Evolutionary conservation across 2,797 vertebrate genomes (phyloP).

Genomic region (Staurois parvus): DNA sequence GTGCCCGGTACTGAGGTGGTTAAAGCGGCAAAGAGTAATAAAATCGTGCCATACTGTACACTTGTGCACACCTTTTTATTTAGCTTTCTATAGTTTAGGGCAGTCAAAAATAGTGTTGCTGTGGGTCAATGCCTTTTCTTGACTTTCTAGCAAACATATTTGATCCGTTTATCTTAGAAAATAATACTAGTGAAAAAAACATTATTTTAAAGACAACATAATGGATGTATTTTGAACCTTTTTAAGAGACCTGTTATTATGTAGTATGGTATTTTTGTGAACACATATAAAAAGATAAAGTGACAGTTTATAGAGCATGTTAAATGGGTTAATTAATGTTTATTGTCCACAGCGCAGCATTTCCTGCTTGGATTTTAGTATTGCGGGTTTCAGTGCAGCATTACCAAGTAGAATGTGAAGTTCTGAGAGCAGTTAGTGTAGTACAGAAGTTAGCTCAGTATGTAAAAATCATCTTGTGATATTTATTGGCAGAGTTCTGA

Average conservation of each 20-base stretch:
- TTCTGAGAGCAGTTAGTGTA: slow-evolving; percentile 2
- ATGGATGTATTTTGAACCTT: not conserved
- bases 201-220: too few species aligned
- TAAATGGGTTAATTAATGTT: slow-evolving; percentile 24
- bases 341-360: not conserved
- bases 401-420: not conserved
- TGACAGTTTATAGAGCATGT: not conserved
- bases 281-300: not conserved
- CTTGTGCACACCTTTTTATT: too few species aligned
- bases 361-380: not conserved
- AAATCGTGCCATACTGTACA: too few species aligned
- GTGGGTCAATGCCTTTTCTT: too few species aligned
- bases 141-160: too few species aligned
- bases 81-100: too few species aligned
- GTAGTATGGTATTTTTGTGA: not conserved
- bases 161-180: too few species aligned
- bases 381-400: not conserved
- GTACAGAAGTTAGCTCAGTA: slow-evolving; percentile 19
- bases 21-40: too few species aligned
- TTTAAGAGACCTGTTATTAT: not conserved
- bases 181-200: too few species aligned
- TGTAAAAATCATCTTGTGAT: slow-evolving; percentile 23
- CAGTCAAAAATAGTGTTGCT: too few species aligned
- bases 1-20: too few species aligned
- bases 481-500: slow-evolving; percentile 23